A percentile compares a stretch with the other conserved stretches of the same genome.
phyloP scores from a whole-genome alignment of 2,113 vertebrate genomes.

The Pycnonotus jocosus region DNA sequence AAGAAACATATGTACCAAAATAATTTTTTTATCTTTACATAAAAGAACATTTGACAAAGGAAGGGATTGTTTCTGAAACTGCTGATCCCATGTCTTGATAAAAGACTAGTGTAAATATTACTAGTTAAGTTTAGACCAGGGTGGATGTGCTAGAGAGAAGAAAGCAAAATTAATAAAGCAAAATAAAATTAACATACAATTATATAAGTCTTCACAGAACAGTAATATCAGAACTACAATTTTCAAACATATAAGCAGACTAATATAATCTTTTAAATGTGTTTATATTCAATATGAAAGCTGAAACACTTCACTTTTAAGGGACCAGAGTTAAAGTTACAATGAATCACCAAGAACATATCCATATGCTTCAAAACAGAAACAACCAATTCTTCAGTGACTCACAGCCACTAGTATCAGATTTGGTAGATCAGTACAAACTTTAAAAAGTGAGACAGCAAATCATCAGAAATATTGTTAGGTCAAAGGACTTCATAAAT shows the following conservation, averaged over 20 bases:
- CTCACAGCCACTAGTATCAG: neutral
- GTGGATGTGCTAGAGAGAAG: neutral
- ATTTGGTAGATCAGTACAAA: neutral
- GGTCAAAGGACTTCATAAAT: neutral
- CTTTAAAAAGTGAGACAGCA: neutral
- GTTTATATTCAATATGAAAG: neutral
- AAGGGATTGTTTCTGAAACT: neutral
- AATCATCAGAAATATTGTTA: neutral
- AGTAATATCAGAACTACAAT: neutral
- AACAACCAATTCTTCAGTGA: neutral
- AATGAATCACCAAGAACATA: neutral
- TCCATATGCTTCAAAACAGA: neutral
- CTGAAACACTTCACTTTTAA: neutral
- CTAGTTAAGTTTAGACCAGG: neutral
- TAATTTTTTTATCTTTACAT: neutral
- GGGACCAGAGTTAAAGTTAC: neutral
- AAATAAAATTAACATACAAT: neutral
- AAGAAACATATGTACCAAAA: neutral
- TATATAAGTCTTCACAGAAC: neutral
- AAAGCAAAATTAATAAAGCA: neutral
- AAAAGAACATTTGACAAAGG: neutral
- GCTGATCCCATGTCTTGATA: neutral
- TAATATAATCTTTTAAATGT: neutral
- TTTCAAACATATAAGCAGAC: neutral
- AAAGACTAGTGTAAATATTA: neutral